Percentiles rank a stretch among this genome's conserved stretches.
These are phyloP conservation scores for Osmerus mordax DNA, from an alignment of 2,113 vertebrate species.

Conservation along the genomic window DNA sequence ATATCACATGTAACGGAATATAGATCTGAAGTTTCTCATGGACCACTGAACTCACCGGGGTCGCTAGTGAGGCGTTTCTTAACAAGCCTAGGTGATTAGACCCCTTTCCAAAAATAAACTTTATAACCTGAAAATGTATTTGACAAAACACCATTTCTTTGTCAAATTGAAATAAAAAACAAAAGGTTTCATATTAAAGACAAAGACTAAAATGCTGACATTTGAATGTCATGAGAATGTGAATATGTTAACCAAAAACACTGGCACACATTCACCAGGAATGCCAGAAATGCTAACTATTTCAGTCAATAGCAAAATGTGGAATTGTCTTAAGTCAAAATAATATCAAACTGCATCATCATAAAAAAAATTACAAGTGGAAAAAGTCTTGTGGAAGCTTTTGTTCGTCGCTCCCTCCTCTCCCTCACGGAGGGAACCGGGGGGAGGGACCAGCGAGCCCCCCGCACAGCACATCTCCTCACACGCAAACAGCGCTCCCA, in stretches of 20 bases:
- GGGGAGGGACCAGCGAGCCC: conserved; percentile 21
- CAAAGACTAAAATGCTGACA: background rate
- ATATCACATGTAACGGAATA: too few relatives aligned
- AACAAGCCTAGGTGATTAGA: background rate
- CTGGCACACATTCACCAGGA: background rate
- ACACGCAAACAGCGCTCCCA: conserved; percentile 53
- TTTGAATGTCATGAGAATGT: conserved; percentile 20
- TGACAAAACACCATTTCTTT: too few relatives aligned
- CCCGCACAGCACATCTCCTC: conserved; percentile 35
- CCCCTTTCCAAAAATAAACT: conserved; percentile 3
- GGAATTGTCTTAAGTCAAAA: conserved; percentile 8
- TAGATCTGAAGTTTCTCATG: too few relatives aligned
- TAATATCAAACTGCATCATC: background rate
- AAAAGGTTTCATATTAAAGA: too few relatives aligned
- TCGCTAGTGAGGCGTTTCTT: too few relatives aligned
- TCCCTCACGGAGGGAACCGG: conserved; percentile 71
- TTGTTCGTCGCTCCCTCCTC: conserved; percentile 19
- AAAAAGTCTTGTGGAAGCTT: conserved; percentile 4
- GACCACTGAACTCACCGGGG: too few relatives aligned
- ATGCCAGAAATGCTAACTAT: conserved; percentile 20
- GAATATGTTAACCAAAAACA: conserved; percentile 4
- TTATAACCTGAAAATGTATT: too few relatives aligned
- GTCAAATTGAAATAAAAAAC: too few relatives aligned
- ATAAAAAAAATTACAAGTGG: background rate
- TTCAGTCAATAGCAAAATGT: conserved; percentile 14